Evolutionary conservation across 2,113 vertebrate genomes (phyloP), one percentile per base, ranked within the genome.

Genomic region (Myodes glareolus): DNA sequence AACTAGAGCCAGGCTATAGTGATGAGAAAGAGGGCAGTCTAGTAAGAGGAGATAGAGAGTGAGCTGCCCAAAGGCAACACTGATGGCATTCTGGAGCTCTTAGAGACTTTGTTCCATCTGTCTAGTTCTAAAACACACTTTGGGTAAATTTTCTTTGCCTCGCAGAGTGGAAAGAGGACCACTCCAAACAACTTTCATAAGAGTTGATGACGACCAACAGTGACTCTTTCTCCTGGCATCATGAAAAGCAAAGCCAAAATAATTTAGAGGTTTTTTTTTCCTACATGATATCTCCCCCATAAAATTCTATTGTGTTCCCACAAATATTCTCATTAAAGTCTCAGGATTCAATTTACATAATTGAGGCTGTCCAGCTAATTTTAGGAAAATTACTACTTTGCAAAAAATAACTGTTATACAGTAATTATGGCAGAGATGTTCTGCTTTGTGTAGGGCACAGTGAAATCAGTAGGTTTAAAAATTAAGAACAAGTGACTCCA

Each of bases 341-440:
- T 98, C 97, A 92, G 97, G 96, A 98, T 98, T 98, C 97, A 96
- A 98, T 98, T 99, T 98, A 93, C 98, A 98, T 98, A 99, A 99
- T 98, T 98, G 98, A 99, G 96, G 95, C 96, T 97, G 97, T 98
- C 98, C 98, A 95, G 97, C 95, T 98, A 98, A 98, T 98, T 98
- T 98, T 98, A 98, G 96, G 98, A 98, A 99, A 98, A 99, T 99
- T 98, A 98, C 97, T 98, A 98, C 96, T 98, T 98, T 93, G 97
- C 47, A 52, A 97, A 98, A 98, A 98, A 98, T 91, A 98, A 98
- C 97, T 98, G 63, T 92, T 98, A 98, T 98, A 97, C 97, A 97
- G 94, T 98, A 98, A 99, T 99, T 98, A 98, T 92, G 81, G 97
- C 94, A 98, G 97, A 98, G 98, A 98, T 98, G 97, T 98, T 98